Base-by-base conservation (phyloP, 2,797 vertebrate genomes). In the Chelonia mydas region DNA sequence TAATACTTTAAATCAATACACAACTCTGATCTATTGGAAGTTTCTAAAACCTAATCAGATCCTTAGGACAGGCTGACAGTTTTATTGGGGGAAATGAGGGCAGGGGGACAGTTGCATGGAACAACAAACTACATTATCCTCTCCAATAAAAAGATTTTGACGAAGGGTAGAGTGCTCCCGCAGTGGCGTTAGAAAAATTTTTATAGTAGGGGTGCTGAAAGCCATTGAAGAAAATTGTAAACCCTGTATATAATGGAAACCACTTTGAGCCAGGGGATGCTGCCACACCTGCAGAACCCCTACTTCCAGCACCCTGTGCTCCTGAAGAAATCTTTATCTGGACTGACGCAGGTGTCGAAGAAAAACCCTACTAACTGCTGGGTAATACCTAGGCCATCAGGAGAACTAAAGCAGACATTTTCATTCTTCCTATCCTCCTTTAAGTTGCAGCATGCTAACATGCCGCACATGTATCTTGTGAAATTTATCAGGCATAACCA, bases 1-100 rank as follows among this genome's bases (percentile, higher is more conserved):
- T 1, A 3, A 31, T 53, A 2, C 77, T 45, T n/a, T 17, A 57
- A 1, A 11, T 15, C 0, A 1, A 54, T 1, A 8, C 1, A 0
- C 7, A 0, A n/a, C 50, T 65, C 68, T 9, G 21, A 7, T 28
- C 83, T 72, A 5, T 21, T 72, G 0, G 23, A 81, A 19, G 12
- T 74, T 74, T 72, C n/a, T 72, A 41, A 80, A 80, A 78, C n/a
- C 76, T 7, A 33, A 53, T 0, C 19, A 86, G 41, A 13, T 28
- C 65, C 33, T 2, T 81, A 1, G 19, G 5, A n/a, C 31, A 68
- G 51, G 28, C 7, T 13, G 0, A 2, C 27, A 0, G 0, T 11
- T 65, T 78, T 65, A 74, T 21, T n/a, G 16, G 31, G 12, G 27
- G 41, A 50, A 47, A 17, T 81, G 55, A 1, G 0, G 50, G 31